A percentile compares a stretch with the other conserved stretches of the same genome.
These are phyloP conservation scores for Caerostris extrusa DNA, from an alignment of 1,140 invertebrate species.

Conservation along the genomic window DNA sequence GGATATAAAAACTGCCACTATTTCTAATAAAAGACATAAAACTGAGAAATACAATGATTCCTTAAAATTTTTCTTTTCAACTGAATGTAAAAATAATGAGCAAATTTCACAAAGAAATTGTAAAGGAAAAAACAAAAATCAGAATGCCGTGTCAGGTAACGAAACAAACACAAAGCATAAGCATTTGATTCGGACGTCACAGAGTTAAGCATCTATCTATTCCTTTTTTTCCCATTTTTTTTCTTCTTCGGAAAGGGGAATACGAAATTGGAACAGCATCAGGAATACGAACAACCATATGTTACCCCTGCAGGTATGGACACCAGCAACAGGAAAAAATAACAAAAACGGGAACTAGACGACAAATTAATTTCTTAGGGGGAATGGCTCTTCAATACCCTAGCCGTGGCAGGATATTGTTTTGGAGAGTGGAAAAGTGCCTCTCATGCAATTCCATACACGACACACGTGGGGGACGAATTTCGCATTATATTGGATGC, in stretches of 20 bases:
- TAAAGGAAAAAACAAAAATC: too few species aligned
- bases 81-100: too few species aligned
- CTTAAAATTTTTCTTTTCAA: too few species aligned
- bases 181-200: not conserved
- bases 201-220: not conserved
- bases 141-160: too few species aligned
- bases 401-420: not conserved
- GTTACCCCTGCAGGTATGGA: not conserved
- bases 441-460: constrained; percentile 29
- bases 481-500: constrained; percentile 30
- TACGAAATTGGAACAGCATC: constrained; percentile 28
- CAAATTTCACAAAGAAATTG: too few species aligned
- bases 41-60: too few species aligned
- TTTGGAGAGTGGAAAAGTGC: not conserved
- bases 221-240: not conserved
- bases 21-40: too few species aligned
- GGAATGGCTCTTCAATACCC: constrained; percentile 33
- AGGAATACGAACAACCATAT: not conserved
- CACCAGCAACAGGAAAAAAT: not conserved
- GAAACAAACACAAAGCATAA: not conserved
- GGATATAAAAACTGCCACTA: too few species aligned
- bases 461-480: not conserved
- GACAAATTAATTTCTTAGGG: constrained; percentile 36
- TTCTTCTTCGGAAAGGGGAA: not conserved
- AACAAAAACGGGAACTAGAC: constrained; percentile 20